Evolutionary conservation across 1,140 invertebrate species (phyloP), one percentile per base, ranked within the genome.

Genomic region (Sipha flava): DNA sequence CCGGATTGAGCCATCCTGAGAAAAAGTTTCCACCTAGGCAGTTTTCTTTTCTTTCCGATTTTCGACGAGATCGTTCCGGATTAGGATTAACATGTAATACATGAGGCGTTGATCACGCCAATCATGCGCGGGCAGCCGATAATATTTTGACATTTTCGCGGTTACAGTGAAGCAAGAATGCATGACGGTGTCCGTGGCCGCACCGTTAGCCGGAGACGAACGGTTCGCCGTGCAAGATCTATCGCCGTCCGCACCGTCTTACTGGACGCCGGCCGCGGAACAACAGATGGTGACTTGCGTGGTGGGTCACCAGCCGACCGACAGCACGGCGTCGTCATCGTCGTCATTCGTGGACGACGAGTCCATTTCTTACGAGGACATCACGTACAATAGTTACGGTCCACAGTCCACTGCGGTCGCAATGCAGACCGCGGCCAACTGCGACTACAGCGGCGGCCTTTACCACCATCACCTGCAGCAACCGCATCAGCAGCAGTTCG

Each of bases 301-400:
- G 16, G 73, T 77, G 5, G 49, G 70, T 2, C 70, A 73, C 9
- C n/a, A n/a, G n/a, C 45, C 72, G 47, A 14, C 52, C 31, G 72
- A 34, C 3, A 77, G 73, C 73, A 26, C 73, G 7, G 34, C 73
- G 21, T 77, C 73, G 52, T 77, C 73, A 14, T 59, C 73, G 14
- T 77, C 73, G 21, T 77, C 73, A 2, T 77, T 77, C 21, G 49
- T 59, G 12, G 73, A 77, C 73, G 73, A 77, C 52, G 73, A 77
- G 14, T 77, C 73, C 31, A 43, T 34, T 2, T 77, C 73, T n/a
- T 77, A 77, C 73, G 73, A 77, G 52, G 73, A 77, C 37, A 77
- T 77, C 16, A 43, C 73, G 12, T 77, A 77, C 52, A 77, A 45
- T 16, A 47, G 7, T 47, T 59, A 77, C 34, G 73, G 73, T 1